Percentiles rank a stretch among this genome's conserved stretches.
Evolutionary conservation across 1,140 invertebrate species (phyloP).

Genomic region (Micrasema minimum): DNA sequence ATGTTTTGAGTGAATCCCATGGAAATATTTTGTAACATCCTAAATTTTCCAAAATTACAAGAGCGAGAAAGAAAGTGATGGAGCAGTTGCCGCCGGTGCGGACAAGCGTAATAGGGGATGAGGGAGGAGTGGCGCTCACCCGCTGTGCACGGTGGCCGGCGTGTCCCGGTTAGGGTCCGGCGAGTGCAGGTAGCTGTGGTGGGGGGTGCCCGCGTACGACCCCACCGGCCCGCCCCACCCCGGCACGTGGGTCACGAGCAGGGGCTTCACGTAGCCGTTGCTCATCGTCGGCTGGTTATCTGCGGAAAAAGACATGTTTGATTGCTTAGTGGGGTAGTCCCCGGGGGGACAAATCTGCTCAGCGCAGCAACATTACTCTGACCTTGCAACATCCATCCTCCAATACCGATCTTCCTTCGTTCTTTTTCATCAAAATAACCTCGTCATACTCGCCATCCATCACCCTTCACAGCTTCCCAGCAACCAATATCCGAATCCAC

Average conservation of each 20-base stretch:
- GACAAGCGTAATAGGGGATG: neutral
- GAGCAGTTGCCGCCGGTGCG: neutral
- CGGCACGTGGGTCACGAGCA: constrained; percentile 86
- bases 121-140: constrained; percentile 58
- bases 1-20: neutral
- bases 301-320: too few relatives aligned
- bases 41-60: neutral
- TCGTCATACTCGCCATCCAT: too few relatives aligned
- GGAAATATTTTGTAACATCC: neutral
- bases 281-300: constrained; percentile 74
- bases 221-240: constrained; percentile 69
- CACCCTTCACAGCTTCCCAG: too few relatives aligned
- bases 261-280: constrained; percentile 90
- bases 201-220: constrained; percentile 73
- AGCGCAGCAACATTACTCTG: too few relatives aligned
- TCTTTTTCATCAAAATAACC: too few relatives aligned
- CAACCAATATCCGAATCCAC: too few relatives aligned
- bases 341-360: too few relatives aligned
- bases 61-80: neutral
- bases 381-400: too few relatives aligned
- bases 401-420: too few relatives aligned
- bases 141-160: constrained; percentile 74
- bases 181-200: constrained; percentile 72
- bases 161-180: constrained; percentile 78
- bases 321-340: too few relatives aligned